These are phyloP conservation scores for Icerya purchasi DNA, from an alignment of 2,888 invertebrate genomes.

Conservation along the genomic window DNA sequence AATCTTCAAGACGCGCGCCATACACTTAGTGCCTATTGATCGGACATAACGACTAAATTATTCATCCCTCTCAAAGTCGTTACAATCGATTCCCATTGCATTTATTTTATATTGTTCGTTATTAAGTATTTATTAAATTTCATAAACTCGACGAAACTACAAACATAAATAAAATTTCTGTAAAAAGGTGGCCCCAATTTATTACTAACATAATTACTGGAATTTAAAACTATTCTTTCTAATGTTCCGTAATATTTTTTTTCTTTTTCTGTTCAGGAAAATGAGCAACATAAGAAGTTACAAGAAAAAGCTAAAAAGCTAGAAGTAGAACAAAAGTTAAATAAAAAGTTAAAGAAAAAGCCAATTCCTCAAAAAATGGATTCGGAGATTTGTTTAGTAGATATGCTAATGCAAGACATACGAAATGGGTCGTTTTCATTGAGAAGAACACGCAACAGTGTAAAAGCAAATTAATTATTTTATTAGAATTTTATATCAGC, in stretches of 20 bases:
- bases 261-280: slow-evolving; percentile 19
- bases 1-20: no score
- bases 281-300: slow-evolving; percentile 19
- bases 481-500: no score
- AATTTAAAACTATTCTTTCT: not conserved
- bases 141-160: no score
- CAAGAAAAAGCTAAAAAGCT: slow-evolving; percentile 20
- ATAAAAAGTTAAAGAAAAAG: not conserved
- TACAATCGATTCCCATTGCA: no score
- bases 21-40: no score
- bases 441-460: slow-evolving; percentile 6
- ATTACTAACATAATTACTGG: not conserved
- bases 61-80: no score
- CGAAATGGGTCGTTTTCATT: slow-evolving; percentile 21
- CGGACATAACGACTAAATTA: no score
- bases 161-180: no score
- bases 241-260: not conserved
- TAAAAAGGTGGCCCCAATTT: no score
- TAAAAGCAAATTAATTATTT: not conserved
- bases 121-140: no score
- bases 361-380: slow-evolving; percentile 2
- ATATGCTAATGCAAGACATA: slow-evolving; percentile 21
- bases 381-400: slow-evolving; percentile 21
- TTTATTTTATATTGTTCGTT: no score
- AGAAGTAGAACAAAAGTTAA: slow-evolving; percentile 14